phyloP scores from a whole-genome alignment of 35 echinoderm and acorn worm species.

The Nesometra sesokonis region DNA sequence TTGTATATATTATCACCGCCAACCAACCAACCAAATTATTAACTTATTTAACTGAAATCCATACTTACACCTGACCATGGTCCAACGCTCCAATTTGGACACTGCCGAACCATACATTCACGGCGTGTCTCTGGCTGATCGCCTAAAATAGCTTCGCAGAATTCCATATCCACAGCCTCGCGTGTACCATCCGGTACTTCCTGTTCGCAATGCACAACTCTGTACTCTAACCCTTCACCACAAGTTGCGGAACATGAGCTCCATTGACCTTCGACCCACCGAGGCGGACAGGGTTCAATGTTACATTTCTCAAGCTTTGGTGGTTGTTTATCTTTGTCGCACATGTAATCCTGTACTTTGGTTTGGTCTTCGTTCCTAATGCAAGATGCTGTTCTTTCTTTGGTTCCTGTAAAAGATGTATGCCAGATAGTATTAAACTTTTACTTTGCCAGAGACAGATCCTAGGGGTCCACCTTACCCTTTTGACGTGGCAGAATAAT shows the following conservation, averaged over 20 bases:
- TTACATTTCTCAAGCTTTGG: neutral
- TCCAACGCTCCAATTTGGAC: neutral
- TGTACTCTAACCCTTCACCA: neutral
- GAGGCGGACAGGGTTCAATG: neutral
- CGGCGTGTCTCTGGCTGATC: neutral
- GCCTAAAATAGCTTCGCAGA: neutral
- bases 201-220: conserved; percentile 7
- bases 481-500: too few species aligned
- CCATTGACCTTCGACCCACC: conserved; percentile 4
- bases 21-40: too few species aligned
- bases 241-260: neutral
- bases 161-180: neutral
- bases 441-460: too few species aligned
- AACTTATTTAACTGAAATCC: too few species aligned
- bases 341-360: neutral
- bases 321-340: neutral
- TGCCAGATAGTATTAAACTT: too few species aligned
- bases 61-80: conserved; percentile 10
- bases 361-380: neutral
- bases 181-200: neutral
- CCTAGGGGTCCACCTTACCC: too few species aligned
- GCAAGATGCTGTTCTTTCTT: neutral
- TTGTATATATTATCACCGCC: too few species aligned
- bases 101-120: neutral
- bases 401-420: neutral